Evolutionary conservation across 1,140 invertebrate genomes (phyloP), one percentile per base, ranked within the genome.

Genomic region (Eciton burchellii): DNA sequence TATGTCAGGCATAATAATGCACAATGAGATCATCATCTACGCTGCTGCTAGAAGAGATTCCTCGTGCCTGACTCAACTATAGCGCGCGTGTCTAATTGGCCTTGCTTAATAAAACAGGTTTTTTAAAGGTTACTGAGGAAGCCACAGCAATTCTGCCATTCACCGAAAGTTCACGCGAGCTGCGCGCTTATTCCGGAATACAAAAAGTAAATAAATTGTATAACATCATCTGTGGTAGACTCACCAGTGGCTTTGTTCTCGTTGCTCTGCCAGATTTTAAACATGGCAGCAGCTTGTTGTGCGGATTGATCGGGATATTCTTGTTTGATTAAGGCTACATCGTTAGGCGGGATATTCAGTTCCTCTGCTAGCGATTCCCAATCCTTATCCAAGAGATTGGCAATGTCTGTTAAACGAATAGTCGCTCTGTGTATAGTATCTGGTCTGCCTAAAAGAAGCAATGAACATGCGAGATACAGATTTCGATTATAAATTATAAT

Each of bases 241-340:
- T 93, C 93, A 96, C 96, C 96, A 88, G 96, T 96, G 35, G 96
- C 96, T 93, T 96, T 96, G 83, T 97, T 96, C 26, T 96, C 96
- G 21, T 96, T 94, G 81, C 95, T 94, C 59, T 96, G 95, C 98
- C 98, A 99, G 41, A 98, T 95, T 85, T 98, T 96, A 52, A 99
- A 95, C 98, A 99, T 99, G 3, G 98, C 96, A 84, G 98, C 97
- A 0, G 98, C 98, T 93, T 99, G 98, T 88, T 98, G 97, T 0
- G 97, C 96, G 11, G 97, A 95, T 88, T 97, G 98, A 84, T 97
- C 96, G 1, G 97, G 96, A 92, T 97, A 96, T 85, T 99, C 97
- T 52, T 96, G 96, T 91, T 98, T 97, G 62, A 99, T 99, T 71
- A 97, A 95, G 82, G 97, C 96, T 21, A 99, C 97, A 88, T 98